Evolutionary conservation across 2,797 vertebrate genomes (phyloP), one percentile per base, ranked within the genome.

Genomic region (Lemur catta): DNA sequence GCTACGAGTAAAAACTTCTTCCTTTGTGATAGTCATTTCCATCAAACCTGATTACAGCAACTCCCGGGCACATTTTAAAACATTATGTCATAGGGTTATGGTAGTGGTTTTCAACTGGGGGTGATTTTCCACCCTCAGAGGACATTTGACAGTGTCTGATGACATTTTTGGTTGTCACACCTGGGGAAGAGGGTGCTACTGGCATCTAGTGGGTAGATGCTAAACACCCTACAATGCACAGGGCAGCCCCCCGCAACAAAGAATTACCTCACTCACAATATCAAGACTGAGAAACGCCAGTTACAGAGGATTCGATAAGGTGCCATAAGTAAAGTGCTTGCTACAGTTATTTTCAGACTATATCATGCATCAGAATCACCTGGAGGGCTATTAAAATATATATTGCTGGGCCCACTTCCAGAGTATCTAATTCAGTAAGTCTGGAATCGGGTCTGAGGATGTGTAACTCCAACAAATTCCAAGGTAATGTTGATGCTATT

Each of bases 361-460:
- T 2, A n/a, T 8, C 0, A 0, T 3, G 4, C 24, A 1, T 50
- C 30, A 7, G 82, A 24, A 78, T 33, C 43, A 33, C 28, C 43
- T 11, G 72, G 15, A 48, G 28, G 46, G 4, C 43, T 33, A 55
- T 10, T 33, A 79, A 46, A 38, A 28, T 46, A 11, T 10, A 8
- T 38, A 20, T n/a, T 48, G 20, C 72, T 20, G 15, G 65, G 57
- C 30, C 10, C 9, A 4, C 8, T 61, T 50, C 38, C 65, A 28
- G 8, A 84, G 33, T n/a, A 67, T 78, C 72, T 84, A 41, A 67
- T 28, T 89, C 65, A 43, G 41, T 43, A 55, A 46, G 69, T 72
- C 59, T 74, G n/a, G 55, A 48, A 26, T 38, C n/a, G 30, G 55
- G 28, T 71, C 13, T 75, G 30, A 52, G 22, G 55, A 50, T 46